These are phyloP conservation scores for Nebria brevicollis DNA, from an alignment of 2,888 invertebrate genomes.

Conservation along the genomic window DNA sequence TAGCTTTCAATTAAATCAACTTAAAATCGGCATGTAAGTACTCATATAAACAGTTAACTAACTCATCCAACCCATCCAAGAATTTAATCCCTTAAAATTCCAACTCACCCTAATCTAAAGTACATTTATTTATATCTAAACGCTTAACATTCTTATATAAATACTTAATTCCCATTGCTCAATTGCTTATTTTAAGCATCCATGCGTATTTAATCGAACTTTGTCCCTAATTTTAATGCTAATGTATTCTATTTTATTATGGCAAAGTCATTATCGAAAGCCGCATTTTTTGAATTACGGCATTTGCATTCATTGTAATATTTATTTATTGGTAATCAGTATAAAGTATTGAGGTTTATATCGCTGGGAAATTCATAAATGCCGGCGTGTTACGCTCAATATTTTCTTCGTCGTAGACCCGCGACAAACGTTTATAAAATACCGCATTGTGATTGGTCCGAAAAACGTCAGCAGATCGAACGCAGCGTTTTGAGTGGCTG, in stretches of 20 bases:
- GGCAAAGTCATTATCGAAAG: neutral
- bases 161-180: neutral
- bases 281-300: neutral
- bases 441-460: conserved; percentile 37
- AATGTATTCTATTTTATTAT: neutral
- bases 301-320: neutral
- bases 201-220: neutral
- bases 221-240: neutral
- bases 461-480: conserved; percentile 50
- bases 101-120: neutral
- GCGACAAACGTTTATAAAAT: conserved; percentile 5
- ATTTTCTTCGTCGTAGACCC: neutral
- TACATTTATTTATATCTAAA: neutral
- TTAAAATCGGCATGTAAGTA: neutral
- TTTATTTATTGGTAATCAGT: neutral
- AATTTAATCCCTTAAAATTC: neutral
- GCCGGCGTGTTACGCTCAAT: conserved; percentile 2
- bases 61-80: neutral
- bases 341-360: neutral
- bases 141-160: neutral
- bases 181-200: neutral
- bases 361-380: too few species aligned
- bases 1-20: neutral
- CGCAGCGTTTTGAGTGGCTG: conserved; percentile 48
- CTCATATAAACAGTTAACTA: neutral